Evolutionary conservation across 1,140 invertebrate genomes (phyloP).

Genomic region (Drosophila oshimai): DNA sequence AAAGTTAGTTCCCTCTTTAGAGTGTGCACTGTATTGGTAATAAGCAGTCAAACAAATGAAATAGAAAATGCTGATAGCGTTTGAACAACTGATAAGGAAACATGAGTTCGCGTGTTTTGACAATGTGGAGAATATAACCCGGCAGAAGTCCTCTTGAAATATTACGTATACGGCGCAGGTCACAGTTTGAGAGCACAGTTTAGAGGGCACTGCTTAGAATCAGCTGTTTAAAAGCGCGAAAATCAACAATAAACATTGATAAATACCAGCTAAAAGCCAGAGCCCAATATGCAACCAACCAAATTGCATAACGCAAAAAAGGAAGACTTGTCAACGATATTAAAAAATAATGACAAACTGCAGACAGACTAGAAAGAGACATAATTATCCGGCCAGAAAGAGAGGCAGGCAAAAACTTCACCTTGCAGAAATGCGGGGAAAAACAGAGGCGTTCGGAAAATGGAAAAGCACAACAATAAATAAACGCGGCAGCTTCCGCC

Average conservation of each 20-base stretch:
- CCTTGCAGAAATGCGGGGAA: constrained; percentile 56
- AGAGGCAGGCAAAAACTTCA: constrained; percentile 55
- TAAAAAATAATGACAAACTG: constrained; percentile 55
- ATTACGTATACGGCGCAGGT: constrained; percentile 15
- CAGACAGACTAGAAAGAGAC: constrained; percentile 28
- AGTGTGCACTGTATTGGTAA: background rate
- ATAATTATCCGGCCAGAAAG: constrained; percentile 10
- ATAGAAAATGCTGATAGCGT: background rate
- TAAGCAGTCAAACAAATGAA: background rate
- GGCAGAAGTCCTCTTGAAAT: constrained; percentile 10
- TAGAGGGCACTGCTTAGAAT: constrained; percentile 6
- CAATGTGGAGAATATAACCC: background rate
- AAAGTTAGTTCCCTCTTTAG: too few species aligned
- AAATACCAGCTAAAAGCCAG: constrained; percentile 33
- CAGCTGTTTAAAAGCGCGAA: constrained; percentile 33
- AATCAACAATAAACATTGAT: constrained; percentile 36
- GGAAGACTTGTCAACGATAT: constrained; percentile 43
- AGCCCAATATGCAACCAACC: constrained; percentile 4
- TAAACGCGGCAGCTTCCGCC: constrained; percentile 67
- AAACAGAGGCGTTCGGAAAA: constrained; percentile 38
- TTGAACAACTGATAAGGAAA: constrained; percentile 17
- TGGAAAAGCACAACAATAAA: constrained; percentile 57
- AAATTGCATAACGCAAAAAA: constrained; percentile 52
- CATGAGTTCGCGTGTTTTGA: constrained; percentile 8
- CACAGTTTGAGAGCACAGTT: constrained; percentile 14